Evolutionary conservation across 2,888 invertebrate species (phyloP).

Genomic region (Ethmia dodecea): DNA sequence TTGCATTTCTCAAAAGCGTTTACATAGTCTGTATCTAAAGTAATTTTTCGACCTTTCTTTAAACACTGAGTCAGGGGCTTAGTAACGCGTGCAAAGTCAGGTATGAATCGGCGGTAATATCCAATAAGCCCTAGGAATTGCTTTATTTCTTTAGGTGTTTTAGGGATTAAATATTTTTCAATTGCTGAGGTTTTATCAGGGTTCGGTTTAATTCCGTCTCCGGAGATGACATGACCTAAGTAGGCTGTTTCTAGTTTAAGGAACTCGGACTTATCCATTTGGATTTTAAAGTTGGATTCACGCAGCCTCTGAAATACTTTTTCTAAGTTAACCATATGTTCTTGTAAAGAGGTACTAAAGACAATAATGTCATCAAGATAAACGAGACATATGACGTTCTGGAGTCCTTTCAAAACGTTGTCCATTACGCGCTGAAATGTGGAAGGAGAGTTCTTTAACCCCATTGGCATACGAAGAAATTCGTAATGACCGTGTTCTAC

Average conservation of each 20-base stretch:
- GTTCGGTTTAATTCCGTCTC: constrained; percentile 20
- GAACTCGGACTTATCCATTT: not conserved
- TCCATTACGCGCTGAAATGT: constrained; percentile 4
- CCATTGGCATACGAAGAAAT: constrained; percentile 20
- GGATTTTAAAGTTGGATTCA: not conserved
- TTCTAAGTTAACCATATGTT: not conserved
- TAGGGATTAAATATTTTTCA: not conserved
- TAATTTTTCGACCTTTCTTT: constrained; percentile 5
- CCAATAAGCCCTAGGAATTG: constrained; percentile 25
- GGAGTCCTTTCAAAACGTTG: not conserved
- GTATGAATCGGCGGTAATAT: constrained; percentile 27
- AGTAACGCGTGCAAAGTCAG: constrained; percentile 23
- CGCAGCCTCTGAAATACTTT: not conserved
- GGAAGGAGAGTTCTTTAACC: constrained; percentile 15
- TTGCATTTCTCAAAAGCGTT: constrained; percentile 9
- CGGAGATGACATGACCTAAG: not conserved
- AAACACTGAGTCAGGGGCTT: constrained; percentile 13
- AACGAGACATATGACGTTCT: not conserved
- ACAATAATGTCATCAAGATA: constrained; percentile 4
- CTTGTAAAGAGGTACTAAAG: constrained; percentile 3
- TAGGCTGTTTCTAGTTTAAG: not conserved
- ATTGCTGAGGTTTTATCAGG: constrained; percentile 20
- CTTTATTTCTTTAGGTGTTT: constrained; percentile 21
- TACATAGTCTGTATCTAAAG: not conserved
- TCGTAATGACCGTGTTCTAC: constrained; percentile 20